These are phyloP conservation scores for Murina feae DNA, from an alignment of 2,113 vertebrate genomes.

Conservation along the genomic window DNA sequence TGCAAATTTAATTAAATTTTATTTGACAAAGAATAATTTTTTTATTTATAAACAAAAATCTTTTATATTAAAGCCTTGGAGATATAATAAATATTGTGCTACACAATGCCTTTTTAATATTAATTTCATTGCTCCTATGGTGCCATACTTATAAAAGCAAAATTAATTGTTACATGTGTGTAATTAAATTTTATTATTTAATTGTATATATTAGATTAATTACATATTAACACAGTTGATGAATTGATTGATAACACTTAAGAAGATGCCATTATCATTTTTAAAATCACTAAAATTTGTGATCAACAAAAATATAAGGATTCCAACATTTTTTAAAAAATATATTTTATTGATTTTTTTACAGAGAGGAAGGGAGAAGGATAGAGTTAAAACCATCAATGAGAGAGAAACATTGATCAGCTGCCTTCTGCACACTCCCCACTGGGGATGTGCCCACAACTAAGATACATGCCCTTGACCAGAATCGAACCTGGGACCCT, in stretches of 20 bases:
- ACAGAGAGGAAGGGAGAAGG: too few species aligned
- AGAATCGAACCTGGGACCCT: too few species aligned
- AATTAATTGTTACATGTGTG: conserved; percentile 8
- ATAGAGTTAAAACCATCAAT: too few species aligned
- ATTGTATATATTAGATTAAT: conserved; percentile 15
- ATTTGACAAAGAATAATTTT: conserved; percentile 6
- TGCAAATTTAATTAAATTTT: conserved; percentile 32
- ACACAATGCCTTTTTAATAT: conserved; percentile 8
- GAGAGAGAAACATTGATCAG: too few species aligned
- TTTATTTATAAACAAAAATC: neutral
- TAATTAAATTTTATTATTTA: conserved; percentile 42
- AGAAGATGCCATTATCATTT: neutral
- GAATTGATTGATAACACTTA: conserved; percentile 23
- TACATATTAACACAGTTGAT: conserved; percentile 3
- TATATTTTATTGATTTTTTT: too few species aligned
- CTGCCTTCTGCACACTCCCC: too few species aligned
- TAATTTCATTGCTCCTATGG: conserved; percentile 18
- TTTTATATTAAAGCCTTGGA: conserved; percentile 1
- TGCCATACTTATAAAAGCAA: conserved; percentile 3
- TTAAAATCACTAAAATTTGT: neutral
- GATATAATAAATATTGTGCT: neutral
- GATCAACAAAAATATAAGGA: neutral
- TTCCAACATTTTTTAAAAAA: neutral
- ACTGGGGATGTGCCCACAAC: too few species aligned
- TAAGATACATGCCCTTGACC: too few species aligned